Conservation (phyloP, 2,113 vertebrate genomes). For the Sebastes schlegelii region DNA sequence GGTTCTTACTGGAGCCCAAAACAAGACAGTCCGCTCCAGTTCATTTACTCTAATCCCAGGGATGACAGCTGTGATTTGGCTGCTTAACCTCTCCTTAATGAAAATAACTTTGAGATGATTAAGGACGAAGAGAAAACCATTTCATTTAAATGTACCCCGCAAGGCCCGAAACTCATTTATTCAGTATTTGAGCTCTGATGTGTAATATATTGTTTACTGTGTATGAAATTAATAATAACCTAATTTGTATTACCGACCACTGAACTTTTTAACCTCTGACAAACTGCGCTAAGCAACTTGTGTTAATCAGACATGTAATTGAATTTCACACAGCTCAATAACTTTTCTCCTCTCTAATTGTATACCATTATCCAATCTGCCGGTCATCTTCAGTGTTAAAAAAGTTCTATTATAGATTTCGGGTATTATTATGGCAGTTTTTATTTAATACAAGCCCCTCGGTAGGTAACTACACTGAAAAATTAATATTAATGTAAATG, state of each 20-base stretch:
- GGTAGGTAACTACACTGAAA: no score
- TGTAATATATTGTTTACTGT: neutral
- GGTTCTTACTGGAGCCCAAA: neutral
- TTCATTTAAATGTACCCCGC: neutral
- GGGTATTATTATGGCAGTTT: neutral
- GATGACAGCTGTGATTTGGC: slow-evolving; percentile 15
- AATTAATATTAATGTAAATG: neutral
- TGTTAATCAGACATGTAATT: no score
- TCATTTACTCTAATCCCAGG: slow-evolving; percentile 11
- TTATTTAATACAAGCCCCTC: neutral
- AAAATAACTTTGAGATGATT: slow-evolving; percentile 4
- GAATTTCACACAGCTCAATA: neutral
- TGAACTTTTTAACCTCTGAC: no score
- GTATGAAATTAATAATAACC: neutral
- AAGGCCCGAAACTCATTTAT: neutral
- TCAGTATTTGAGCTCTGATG: neutral
- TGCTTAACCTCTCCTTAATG: neutral
- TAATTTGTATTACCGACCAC: neutral
- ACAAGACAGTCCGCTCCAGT: neutral
- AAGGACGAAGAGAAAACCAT: neutral
- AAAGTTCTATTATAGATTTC: neutral
- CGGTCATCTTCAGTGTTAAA: neutral
- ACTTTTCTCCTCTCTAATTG: neutral
- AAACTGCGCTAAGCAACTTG: no score
- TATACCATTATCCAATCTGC: neutral